Evolutionary conservation across 1,140 invertebrate genomes (phyloP).

Genomic region (Drosophila serrata): DNA sequence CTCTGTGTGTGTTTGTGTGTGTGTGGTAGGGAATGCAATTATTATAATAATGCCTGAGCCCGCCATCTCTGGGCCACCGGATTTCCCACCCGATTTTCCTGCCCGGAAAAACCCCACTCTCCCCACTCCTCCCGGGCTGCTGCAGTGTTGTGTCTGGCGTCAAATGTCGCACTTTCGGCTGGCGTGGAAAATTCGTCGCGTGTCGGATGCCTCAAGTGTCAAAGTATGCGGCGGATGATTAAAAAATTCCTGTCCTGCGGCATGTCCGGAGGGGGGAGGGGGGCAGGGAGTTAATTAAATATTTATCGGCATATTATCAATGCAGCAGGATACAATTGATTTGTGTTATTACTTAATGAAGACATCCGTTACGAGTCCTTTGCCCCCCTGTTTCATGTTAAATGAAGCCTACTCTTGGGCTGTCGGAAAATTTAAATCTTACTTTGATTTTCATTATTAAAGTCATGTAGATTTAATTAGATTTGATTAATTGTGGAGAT

Average conservation of each 20-base stretch:
- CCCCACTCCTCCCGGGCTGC: background rate
- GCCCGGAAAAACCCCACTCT: conserved; percentile 6
- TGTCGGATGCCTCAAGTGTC: conserved; percentile 61
- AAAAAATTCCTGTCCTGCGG: conserved; percentile 64
- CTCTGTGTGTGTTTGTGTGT: background rate
- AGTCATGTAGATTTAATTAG: background rate
- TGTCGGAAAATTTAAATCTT: background rate
- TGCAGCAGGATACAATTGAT: conserved; percentile 51
- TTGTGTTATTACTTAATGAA: conserved; percentile 58
- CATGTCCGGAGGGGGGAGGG: conserved; percentile 28
- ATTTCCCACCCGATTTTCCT: conserved; percentile 7
- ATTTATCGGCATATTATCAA: conserved; percentile 51
- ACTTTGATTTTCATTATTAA: background rate
- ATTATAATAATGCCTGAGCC: conserved; percentile 75
- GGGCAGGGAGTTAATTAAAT: conserved; percentile 50
- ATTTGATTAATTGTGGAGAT: background rate
- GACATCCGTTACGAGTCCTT: conserved; percentile 3
- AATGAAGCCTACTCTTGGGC: conserved; percentile 38
- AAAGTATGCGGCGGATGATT: conserved; percentile 77
- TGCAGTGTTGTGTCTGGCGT: conserved; percentile 48
- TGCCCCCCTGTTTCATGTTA: no score
- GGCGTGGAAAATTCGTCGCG: conserved; percentile 69
- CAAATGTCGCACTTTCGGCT: conserved; percentile 74
- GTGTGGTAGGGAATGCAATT: conserved; percentile 68
- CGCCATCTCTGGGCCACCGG: background rate